These are phyloP conservation scores for Boulengeromyrus knoepffleri DNA, from an alignment of 2,113 vertebrate genomes.

Conservation along the genomic window DNA sequence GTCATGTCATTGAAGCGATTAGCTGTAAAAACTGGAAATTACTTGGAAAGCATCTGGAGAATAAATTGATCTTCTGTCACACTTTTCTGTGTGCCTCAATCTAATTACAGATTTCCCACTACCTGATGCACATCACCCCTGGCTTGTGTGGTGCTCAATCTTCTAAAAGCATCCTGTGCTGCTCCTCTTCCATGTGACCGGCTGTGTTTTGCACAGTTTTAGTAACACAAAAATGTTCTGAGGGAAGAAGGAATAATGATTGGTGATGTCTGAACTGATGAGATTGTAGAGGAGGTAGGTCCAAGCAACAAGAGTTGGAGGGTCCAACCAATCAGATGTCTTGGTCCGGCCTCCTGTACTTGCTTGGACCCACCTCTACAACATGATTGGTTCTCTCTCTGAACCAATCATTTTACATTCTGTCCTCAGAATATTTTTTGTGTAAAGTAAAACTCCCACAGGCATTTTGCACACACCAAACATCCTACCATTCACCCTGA, in stretches of 20 bases:
- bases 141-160: not conserved
- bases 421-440: not conserved
- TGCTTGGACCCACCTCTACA: not conserved
- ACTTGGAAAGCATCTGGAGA: not conserved
- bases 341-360: not conserved
- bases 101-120: not conserved
- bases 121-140: not conserved
- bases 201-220: not conserved
- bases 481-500: not conserved
- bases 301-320: not conserved
- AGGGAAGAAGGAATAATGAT: not conserved
- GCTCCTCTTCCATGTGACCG: not conserved
- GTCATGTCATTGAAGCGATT: not conserved
- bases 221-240: not conserved
- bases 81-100: not conserved
- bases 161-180: not conserved
- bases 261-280: not conserved
- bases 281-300: not conserved
- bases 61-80: not conserved
- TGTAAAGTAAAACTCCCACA: not conserved
- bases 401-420: not conserved
- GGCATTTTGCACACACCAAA: not conserved
- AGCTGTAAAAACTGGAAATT: not conserved
- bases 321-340: not conserved
- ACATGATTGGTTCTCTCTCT: not conserved